Evolutionary conservation across 2,797 vertebrate genomes (phyloP), one percentile per base, ranked within the genome.

Genomic region (Hippocampus kuda): DNA sequence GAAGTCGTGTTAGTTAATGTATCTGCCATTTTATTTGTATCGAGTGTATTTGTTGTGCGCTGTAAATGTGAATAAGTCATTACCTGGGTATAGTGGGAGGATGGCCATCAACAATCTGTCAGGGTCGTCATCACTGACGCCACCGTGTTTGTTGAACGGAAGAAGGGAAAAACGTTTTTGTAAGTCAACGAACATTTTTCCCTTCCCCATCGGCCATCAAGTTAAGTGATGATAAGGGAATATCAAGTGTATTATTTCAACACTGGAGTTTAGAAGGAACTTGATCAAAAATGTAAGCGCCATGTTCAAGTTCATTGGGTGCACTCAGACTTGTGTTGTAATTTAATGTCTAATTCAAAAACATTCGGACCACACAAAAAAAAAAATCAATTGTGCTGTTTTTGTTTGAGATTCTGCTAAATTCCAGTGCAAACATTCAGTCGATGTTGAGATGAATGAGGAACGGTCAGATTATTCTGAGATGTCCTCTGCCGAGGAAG

Each of bases 1-100:
- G 24, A 62, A 26, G 54, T 24, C 67, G 67, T 48, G 68, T 78
- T 71, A n/a, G 64, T 42, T 16, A 64, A 54, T 73, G 26, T 76
- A 67, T 70, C 74, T 77, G 80, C 80, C 78, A 77, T 86, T 84
- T 81, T 78, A 68, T 75, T 74, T 54, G 73, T 80, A 67, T 85
- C 67, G 60, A 75, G 65, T 75, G 75, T 46, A 4, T 65, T 65
- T 16, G 22, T 64, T 42, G 26, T 27, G 67, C 51, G 60, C 69
- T 49, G 75, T 77, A 68, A 80, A 75, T 73, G 81, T 83, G 69
- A 81, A 69, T 74, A 30, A 16, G 57, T 54, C 53, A 51, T 22
- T 24, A 24, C 11, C n/a, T 2, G 61, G 74, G 76, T 68, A 27
- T 68, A 59, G 71, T 61, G 22, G 0, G 66, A 78, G 67, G 49